phyloP scores from a whole-genome alignment of 2,797 vertebrate genomes.

The Hydrolagus colliei region DNA sequence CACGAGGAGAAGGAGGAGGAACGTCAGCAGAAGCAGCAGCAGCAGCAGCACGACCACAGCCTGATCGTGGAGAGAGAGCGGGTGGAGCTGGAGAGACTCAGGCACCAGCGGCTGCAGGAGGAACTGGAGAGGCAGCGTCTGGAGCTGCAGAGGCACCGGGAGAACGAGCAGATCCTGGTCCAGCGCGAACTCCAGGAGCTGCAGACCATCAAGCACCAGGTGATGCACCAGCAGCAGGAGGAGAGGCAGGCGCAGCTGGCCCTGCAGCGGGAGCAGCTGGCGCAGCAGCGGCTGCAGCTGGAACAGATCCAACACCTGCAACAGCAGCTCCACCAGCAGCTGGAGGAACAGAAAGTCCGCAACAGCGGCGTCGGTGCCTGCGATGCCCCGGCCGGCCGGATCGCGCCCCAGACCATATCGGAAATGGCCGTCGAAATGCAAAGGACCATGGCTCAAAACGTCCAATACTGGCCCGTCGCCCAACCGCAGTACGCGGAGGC shows the following conservation, averaged over 20 bases:
- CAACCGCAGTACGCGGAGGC: slow-evolving; percentile 60
- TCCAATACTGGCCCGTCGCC: slow-evolving; percentile 72
- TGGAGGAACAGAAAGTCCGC: slow-evolving; percentile 81
- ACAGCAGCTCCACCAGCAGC: slow-evolving; percentile 94
- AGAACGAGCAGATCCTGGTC: slow-evolving; percentile 93
- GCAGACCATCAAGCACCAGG: slow-evolving; percentile 97
- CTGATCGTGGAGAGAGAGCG: slow-evolving; percentile 88
- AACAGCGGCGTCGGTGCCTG: slow-evolving; percentile 53
- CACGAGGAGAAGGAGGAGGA: slow-evolving; percentile 64
- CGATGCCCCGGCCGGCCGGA: slow-evolving; percentile 67
- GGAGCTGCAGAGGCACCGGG: slow-evolving; percentile 88
- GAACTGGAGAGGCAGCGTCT: slow-evolving; percentile 89
- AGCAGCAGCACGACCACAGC: slow-evolving; percentile 88
- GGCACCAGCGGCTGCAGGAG: slow-evolving; percentile 86
- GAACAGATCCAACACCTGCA: slow-evolving; percentile 97
- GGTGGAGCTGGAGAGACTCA: slow-evolving; percentile 87
- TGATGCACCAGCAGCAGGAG: slow-evolving; percentile 91
- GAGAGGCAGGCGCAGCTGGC: slow-evolving; percentile 90
- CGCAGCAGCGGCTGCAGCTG: slow-evolving; percentile 90
- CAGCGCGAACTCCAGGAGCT: slow-evolving; percentile 94
- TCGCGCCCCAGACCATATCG: slow-evolving; percentile 57
- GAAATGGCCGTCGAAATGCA: slow-evolving; percentile 56
- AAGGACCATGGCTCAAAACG: slow-evolving; percentile 66
- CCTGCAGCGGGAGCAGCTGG: slow-evolving; percentile 91
- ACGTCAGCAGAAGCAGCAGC: slow-evolving; percentile 83